Evolutionary conservation across 64 coral and sea anemone genomes (phyloP), one percentile per base, ranked within the genome.

Genomic region (Anthopleura sola): DNA sequence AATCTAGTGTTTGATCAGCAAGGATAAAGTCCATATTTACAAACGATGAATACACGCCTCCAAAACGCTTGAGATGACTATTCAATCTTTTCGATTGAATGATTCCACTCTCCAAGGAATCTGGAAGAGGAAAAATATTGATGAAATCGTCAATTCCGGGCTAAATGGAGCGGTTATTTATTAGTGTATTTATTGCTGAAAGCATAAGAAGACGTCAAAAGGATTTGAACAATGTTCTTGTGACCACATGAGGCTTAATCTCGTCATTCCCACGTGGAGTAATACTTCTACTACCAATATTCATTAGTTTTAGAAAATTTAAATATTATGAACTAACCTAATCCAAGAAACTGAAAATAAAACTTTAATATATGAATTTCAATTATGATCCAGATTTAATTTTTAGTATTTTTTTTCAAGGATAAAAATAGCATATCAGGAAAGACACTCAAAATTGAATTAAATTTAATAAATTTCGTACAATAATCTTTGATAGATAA

Each of bases 21-120:
- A 38, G 66, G 76, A 79, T 79, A 79, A 79, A 79, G 76, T 79
- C 76, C 76, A 48, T 79, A 79, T 79, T 79, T 79, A 79, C 76
- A 79, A 79, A 44, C 76, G 37, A 79, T 79, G n/a, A 38, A n/a
- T 10, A 62, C 68, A 79, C 76, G 76, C 76, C 76, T 79, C 76
- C 76, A 79, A 40, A 79, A 79, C 37, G 76, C 36, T 79, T 79
- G 19, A 38, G 24, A 44, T 79, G 37, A 23, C 31, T 71, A 29
- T 71, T 32, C 2, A 71, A 34, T 71, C 66, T 71, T 71, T 14
- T 71, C 66, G 29, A 71, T 71, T 71, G 29, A 71, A 71, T 34
- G 29, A 71, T 71, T 71, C 23, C 29, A 71, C 0, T 17, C 66
- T 34, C 28, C 66, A 71, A 34, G 2, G 66, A 71, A 71, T 71